Conservation (phyloP, 1,140 invertebrate genomes). For the Drosophila pandora region DNA sequence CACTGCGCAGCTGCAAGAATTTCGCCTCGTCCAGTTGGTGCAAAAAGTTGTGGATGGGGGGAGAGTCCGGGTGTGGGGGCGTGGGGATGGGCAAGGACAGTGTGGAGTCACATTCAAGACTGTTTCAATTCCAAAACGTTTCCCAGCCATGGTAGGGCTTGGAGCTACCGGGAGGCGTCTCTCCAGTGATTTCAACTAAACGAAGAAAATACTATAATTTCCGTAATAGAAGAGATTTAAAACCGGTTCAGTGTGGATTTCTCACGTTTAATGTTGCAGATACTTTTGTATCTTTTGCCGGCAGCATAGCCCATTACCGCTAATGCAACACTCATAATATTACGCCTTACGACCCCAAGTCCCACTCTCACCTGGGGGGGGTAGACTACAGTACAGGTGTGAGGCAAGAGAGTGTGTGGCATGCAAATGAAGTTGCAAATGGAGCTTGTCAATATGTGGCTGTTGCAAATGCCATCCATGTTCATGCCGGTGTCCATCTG, state of each 20-base stretch:
- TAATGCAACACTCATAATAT: conserved; percentile 73
- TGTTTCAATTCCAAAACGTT: conserved; percentile 71
- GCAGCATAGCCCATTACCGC: conserved; percentile 61
- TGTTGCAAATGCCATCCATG: conserved; percentile 41
- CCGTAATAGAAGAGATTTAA: conserved; percentile 17
- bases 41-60: conserved; percentile 36
- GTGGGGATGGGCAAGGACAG: conserved; percentile 13
- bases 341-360: conserved; percentile 46
- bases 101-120: conserved; percentile 43
- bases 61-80: conserved; percentile 9
- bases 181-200: conserved; percentile 24
- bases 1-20: conserved; percentile 73
- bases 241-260: conserved; percentile 12
- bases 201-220: conserved; percentile 27
- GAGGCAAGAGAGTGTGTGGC: conserved; percentile 19
- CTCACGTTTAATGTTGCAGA: conserved; percentile 8
- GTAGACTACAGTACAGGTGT: neutral
- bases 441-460: conserved; percentile 63
- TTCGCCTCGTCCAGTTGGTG: conserved; percentile 71
- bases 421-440: conserved; percentile 71
- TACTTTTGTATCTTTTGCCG: conserved; percentile 23
- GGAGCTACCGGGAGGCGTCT: conserved; percentile 8
- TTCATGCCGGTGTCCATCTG: conserved; percentile 12
- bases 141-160: conserved; percentile 12
- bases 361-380: neutral